Evolutionary conservation across 2,797 vertebrate genomes (phyloP).

Genomic region (Cyprinella venusta): DNA sequence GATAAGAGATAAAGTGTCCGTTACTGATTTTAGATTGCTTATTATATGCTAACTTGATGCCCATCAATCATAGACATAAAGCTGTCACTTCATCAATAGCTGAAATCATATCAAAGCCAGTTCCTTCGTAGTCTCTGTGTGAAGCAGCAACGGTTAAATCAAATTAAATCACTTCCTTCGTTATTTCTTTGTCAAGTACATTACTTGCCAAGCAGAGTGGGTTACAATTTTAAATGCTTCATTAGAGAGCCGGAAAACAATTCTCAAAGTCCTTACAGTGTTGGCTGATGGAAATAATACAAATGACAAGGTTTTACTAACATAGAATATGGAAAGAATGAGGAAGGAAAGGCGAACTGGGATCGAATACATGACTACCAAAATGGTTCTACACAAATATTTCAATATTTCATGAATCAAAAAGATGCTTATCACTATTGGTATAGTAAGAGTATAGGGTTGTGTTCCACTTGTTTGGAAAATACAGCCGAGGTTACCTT

Average conservation of each 20-base stretch:
- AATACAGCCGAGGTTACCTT: slow-evolving; percentile 79
- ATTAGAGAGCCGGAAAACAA: not conserved
- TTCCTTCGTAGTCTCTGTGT: not conserved
- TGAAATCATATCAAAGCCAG: slow-evolving; percentile 10
- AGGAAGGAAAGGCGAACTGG: not conserved
- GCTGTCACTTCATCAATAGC: not conserved
- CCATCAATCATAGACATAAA: slow-evolving; percentile 24
- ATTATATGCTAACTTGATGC: not conserved
- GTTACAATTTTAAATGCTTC: not conserved
- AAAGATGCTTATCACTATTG: not conserved
- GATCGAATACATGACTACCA: not conserved
- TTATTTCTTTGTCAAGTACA: not conserved
- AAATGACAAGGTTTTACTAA: slow-evolving; percentile 2
- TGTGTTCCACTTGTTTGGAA: not conserved
- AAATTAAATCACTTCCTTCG: slow-evolving; percentile 9
- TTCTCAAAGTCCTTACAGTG: not conserved
- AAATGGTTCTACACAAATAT: not conserved
- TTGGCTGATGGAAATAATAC: not conserved
- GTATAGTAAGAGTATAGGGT: not conserved
- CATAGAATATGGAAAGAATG: not conserved
- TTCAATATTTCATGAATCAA: not conserved
- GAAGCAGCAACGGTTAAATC: not conserved
- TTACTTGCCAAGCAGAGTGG: slow-evolving; percentile 3
- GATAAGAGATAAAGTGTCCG: not conserved
- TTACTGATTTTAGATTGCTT: not conserved